Base-by-base conservation (phyloP, 2,113 vertebrate species). In the Xyliphius kryptos region DNA sequence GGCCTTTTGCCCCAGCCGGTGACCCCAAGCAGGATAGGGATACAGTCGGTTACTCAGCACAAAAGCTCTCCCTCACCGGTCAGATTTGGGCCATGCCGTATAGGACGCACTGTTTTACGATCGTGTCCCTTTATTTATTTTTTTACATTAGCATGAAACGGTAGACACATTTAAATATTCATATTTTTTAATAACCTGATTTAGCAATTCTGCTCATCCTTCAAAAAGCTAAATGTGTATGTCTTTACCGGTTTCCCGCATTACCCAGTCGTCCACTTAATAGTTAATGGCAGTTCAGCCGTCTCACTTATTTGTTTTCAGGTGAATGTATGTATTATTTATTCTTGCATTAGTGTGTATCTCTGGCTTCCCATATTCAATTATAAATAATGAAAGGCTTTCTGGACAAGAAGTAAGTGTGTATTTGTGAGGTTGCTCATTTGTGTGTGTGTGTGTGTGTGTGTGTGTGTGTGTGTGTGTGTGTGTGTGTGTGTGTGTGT, bases 301-400 rank as follows among this genome's bases (percentile, higher is more conserved):
- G 51, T 14, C 22, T 20, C 46, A 50, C 58, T 47, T 79, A 83
- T 85, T 85, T 82, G 79, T 83, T 86, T 85, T 78, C 76, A 80
- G 81, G 83, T 86, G 82, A 86, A 83, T 79, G 67, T 78, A 86
- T 86, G 82, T 85, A 87, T 87, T 85, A 87, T 87, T 87, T 82
- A 85, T 86, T 82, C 79, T 82, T 82, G 80, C 81, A 84, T 85
- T 78, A 77, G 72, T 83, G 73, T 84, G 78, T 85, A 53, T 70
- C 56, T 61, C 20, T 63, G 67, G 55, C 49, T 54, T 37, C 67
- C 58, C 67, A 70, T 74, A 84, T 86, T 86, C 85, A 81, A 86
- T 81, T 82, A 86, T 88, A 82, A 88, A 88, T 88, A 88, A 88
- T 88, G 83, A 80, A 88, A 62, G 77, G 84, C 80, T 74, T 83